Percentiles rank a stretch among this genome's conserved stretches.
These are phyloP conservation scores for Cyphomyrmex costatus DNA, from an alignment of 1,140 invertebrate species.

Conservation along the genomic window DNA sequence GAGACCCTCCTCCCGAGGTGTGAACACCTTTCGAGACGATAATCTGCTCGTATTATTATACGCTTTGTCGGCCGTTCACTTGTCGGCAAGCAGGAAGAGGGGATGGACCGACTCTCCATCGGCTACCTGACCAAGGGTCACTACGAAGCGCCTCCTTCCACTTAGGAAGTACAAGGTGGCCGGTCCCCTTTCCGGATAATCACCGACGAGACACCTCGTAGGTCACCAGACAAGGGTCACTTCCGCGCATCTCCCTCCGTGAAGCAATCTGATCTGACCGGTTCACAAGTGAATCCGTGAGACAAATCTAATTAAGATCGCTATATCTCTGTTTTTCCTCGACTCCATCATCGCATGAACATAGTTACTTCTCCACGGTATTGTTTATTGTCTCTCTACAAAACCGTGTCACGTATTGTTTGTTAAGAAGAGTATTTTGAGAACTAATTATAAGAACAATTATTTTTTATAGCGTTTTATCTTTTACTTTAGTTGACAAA, in stretches of 20 bases:
- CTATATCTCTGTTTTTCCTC: not conserved
- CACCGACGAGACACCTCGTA: constrained; percentile 40
- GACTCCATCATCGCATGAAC: not conserved
- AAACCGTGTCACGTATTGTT: not conserved
- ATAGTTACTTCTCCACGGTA: not conserved
- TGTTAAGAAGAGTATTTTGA: not conserved
- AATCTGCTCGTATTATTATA: constrained; percentile 86
- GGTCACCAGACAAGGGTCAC: constrained; percentile 76
- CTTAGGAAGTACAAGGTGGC: constrained; percentile 75
- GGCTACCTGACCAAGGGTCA: constrained; percentile 86
- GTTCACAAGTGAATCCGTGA: constrained; percentile 41
- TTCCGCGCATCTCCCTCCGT: constrained; percentile 38
- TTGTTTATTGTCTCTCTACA: not conserved
- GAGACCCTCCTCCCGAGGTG: constrained; percentile 85
- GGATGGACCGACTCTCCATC: constrained; percentile 68
- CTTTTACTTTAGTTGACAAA: not conserved
- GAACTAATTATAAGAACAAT: not conserved
- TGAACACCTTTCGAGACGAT: constrained; percentile 86
- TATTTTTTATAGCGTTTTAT: not conserved
- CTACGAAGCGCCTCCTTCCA: constrained; percentile 64
- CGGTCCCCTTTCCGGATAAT: constrained; percentile 62
- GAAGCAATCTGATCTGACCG: constrained; percentile 36
- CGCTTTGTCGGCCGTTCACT: constrained; percentile 84
- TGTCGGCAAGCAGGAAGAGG: constrained; percentile 71
- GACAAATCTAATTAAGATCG: constrained; percentile 35